phyloP scores from a whole-genome alignment of 2,888 invertebrate genomes.

The Selenia dentaria region DNA sequence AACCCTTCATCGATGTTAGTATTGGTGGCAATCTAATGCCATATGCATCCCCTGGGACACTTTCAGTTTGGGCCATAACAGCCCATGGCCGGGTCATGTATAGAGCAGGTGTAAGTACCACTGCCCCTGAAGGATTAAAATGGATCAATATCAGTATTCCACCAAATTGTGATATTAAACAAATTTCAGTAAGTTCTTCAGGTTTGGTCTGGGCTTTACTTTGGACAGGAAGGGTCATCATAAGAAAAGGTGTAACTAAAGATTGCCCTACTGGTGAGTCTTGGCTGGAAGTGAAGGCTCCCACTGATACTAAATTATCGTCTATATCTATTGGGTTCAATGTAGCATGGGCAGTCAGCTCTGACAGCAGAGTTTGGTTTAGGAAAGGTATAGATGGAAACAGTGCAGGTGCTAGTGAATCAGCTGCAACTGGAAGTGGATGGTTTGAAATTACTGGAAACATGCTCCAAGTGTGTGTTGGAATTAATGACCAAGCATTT shows the following conservation, averaged over 20 bases:
- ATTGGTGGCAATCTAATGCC: slow-evolving; percentile 94
- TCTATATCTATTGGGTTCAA: slow-evolving; percentile 93
- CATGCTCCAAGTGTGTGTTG: slow-evolving; percentile 93
- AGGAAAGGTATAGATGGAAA: slow-evolving; percentile 90
- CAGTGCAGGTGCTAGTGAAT: slow-evolving; percentile 88
- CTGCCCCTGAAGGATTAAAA: slow-evolving; percentile 93
- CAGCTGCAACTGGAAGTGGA: slow-evolving; percentile 91
- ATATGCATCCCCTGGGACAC: slow-evolving; percentile 89
- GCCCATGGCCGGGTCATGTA: slow-evolving; percentile 96
- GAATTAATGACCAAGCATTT: slow-evolving; percentile 95
- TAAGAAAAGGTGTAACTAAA: slow-evolving; percentile 93
- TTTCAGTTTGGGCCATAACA: slow-evolving; percentile 97
- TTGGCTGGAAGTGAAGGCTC: slow-evolving; percentile 93
- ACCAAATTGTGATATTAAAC: slow-evolving; percentile 92
- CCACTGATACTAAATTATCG: slow-evolving; percentile 87
- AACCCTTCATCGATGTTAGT: slow-evolving; percentile 96
- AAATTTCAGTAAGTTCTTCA: slow-evolving; percentile 93
- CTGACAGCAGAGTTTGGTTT: slow-evolving; percentile 95
- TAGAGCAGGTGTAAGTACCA: slow-evolving; percentile 91
- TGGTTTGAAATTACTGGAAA: slow-evolving; percentile 96
- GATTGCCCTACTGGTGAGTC: slow-evolving; percentile 88
- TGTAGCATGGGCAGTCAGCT: slow-evolving; percentile 92
- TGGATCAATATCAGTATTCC: slow-evolving; percentile 93
- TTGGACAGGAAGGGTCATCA: slow-evolving; percentile 92
- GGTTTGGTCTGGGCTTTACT: slow-evolving; percentile 95